A percentile compares a stretch with the other conserved stretches of the same genome.
Evolutionary conservation across 1,140 invertebrate species (phyloP).

Genomic region (Sinella curviseta): DNA sequence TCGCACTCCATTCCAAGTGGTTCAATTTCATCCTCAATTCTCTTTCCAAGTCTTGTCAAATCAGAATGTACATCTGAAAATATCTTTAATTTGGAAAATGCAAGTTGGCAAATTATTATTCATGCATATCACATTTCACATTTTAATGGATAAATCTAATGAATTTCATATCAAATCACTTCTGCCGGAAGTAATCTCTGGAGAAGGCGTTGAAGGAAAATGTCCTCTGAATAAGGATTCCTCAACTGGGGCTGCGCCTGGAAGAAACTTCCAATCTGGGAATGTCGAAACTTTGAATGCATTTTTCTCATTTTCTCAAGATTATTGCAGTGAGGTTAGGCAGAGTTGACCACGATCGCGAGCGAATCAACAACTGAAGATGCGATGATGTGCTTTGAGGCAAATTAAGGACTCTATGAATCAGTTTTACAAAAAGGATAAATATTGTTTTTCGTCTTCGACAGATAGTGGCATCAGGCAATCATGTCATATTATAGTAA

Average conservation of each 20-base stretch:
- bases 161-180: background rate
- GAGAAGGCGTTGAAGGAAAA: background rate
- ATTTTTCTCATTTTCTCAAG: background rate
- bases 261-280: constrained; percentile 8
- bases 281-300: background rate
- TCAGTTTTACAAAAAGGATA: no score
- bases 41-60: constrained; percentile 57
- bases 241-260: background rate
- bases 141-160: background rate
- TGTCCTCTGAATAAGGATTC: background rate
- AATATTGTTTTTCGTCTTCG: no score
- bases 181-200: background rate
- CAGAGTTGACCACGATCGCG: background rate
- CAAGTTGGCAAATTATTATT: background rate
- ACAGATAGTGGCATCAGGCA: no score
- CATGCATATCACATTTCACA: background rate
- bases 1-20: constrained; percentile 60
- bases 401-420: no score
- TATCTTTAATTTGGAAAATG: no score
- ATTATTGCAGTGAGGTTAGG: background rate
- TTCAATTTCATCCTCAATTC: constrained; percentile 59
- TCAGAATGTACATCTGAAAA: constrained; percentile 55
- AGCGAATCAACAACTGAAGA: background rate
- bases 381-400: no score
- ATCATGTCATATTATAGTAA: no score